phyloP scores from a whole-genome alignment of 2,797 vertebrate genomes.

The Urosaurus nigricauda region DNA sequence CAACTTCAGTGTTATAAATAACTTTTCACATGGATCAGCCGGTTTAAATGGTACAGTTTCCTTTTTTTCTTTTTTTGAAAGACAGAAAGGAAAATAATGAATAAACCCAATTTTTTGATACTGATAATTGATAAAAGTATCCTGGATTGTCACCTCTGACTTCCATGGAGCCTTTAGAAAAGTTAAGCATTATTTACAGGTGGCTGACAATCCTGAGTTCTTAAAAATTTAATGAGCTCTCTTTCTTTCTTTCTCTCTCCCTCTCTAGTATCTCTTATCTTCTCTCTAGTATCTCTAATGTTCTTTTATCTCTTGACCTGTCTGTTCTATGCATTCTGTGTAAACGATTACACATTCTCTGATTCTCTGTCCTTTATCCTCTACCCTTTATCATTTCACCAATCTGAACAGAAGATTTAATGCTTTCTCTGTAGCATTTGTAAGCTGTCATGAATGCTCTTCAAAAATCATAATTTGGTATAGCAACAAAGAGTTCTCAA shows the following conservation, averaged over 20 bases:
- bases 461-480: neutral
- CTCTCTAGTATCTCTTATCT: too few species aligned
- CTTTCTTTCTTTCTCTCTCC: neutral
- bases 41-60: constrained; percentile 7
- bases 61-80: too few species aligned
- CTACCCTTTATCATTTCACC: neutral
- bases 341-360: neutral
- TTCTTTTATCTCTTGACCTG: constrained; percentile 12
- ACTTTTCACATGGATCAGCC: neutral
- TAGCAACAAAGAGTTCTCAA: neutral
- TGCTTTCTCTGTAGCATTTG: neutral
- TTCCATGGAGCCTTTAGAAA: constrained; percentile 20
- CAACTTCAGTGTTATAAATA: constrained; percentile 22
- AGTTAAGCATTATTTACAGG: neutral
- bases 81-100: too few species aligned
- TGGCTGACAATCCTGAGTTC: neutral
- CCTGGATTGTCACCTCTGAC: constrained; percentile 1
- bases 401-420: neutral
- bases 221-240: neutral
- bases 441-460: too few species aligned
- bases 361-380: neutral
- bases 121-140: constrained; percentile 20
- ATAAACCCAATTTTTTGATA: too few species aligned
- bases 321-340: neutral
- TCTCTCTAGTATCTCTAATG: neutral